Base-by-base conservation (phyloP, 2,113 vertebrate genomes). In the Ophthalmotilapia sp. region DNA sequence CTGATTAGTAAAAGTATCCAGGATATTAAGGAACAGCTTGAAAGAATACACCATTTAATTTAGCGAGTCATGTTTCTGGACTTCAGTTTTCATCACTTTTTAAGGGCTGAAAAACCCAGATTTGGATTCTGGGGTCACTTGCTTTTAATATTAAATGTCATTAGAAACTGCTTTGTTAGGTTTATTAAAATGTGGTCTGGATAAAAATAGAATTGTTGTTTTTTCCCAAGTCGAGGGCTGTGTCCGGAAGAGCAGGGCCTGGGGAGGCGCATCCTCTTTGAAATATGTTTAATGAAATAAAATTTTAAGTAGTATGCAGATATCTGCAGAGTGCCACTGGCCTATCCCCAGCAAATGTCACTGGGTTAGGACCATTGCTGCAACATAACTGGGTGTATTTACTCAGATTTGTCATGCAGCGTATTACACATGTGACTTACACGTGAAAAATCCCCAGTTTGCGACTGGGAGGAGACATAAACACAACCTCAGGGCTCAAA, bases 341-440 rank as follows among this genome's bases (percentile, higher is more conserved):
- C 7, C 62, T 21, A 5, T 68, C 38, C 65, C 38, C 38, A 14
- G 1, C 65, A 70, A 42, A 70, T 70, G 65, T 14, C 38, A 42
- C 36, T 45, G 8, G 38, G 0, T 4, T 73, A 15, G 65, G 21
- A 73, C 68, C n/a, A 45, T 42, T 73, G 38, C 38, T 26, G 38
- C 13, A 26, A 42, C 21, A 14, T 45, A 70, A 15, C 65, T 70
- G 21, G n/a, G 65, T 45, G 21, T 6, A 26, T 42, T 73, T 45
- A 73, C 68, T 73, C 13, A 73, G 38, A 45, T 73, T 70, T 40
- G 38, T 70, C n/a, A 40, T 42, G 12, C n/a, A 0, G 65, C 7
- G 1, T 21, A 0, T 70, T 40, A 42, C n/a, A 42, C n/a, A 70
- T 6, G 19, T 23, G 36, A 21, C 36, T 42, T 2, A 0, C 62